A percentile compares a stretch with the other conserved stretches of the same genome.
phyloP scores from a whole-genome alignment of 2,797 vertebrate species.

The Leucoraja ocellata region DNA sequence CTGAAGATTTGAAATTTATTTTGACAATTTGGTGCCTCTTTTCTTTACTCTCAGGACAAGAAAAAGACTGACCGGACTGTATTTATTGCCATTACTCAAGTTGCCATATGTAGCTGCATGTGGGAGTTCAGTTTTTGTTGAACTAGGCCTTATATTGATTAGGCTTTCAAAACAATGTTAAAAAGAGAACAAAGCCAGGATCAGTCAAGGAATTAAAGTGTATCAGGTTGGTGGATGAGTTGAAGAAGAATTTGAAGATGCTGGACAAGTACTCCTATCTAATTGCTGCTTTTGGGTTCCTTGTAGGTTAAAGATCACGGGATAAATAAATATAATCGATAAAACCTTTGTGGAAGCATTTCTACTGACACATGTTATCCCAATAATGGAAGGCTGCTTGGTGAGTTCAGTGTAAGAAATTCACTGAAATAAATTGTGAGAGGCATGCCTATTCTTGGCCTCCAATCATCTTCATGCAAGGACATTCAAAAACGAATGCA shows the following conservation, averaged over 20 bases:
- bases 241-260: not conserved
- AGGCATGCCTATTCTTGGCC: not conserved
- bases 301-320: not conserved
- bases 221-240: not conserved
- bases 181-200: not conserved
- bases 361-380: not conserved
- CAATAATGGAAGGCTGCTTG: not conserved
- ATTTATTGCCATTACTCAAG: not conserved
- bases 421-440: not conserved
- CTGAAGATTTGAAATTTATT: not conserved
- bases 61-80: not conserved
- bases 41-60: not conserved
- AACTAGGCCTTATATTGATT: not conserved
- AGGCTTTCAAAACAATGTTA: not conserved
- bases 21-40: not conserved
- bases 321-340: not conserved
- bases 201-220: not conserved
- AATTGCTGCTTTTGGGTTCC: not conserved
- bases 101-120: not conserved
- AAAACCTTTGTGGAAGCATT: not conserved
- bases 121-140: not conserved
- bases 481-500: not conserved
- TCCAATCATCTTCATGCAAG: not conserved
- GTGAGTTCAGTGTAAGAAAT: not conserved
- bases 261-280: not conserved